Evolutionary conservation across 2,113 vertebrate genomes (phyloP).

Genomic region (Sakesphorus luctuosus): DNA sequence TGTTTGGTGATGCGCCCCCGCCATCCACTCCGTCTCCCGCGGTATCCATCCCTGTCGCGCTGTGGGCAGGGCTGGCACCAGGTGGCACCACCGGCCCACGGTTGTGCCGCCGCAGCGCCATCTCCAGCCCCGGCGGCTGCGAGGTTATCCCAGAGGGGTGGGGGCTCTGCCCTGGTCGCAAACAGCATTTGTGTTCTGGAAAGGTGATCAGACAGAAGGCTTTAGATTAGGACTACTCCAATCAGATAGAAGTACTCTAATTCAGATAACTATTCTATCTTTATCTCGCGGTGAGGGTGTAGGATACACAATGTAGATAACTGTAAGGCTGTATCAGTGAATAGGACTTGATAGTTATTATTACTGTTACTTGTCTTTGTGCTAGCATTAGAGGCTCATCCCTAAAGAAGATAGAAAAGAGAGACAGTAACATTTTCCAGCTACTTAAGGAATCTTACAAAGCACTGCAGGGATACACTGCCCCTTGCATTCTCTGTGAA

Average conservation of each 20-base stretch:
- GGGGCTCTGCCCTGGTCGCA: neutral
- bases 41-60: accelerated
- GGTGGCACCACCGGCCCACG: neutral
- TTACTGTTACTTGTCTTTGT: neutral
- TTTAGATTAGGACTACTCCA: neutral
- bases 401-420: neutral
- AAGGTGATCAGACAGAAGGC: accelerated
- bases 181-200: accelerated
- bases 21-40: accelerated
- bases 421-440: neutral
- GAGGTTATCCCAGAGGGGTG: neutral
- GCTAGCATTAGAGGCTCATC: neutral
- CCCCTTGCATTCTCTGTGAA: neutral
- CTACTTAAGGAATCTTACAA: neutral
- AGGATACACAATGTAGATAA: accelerated
- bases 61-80: neutral
- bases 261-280: accelerated
- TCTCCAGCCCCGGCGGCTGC: neutral
- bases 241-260: accelerated
- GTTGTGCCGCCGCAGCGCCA: neutral
- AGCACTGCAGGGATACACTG: neutral
- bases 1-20: accelerated
- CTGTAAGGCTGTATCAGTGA: neutral
- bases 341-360: neutral
- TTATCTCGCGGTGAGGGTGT: accelerated